Evolutionary conservation across 2,888 invertebrate genomes (phyloP), one percentile per base, ranked within the genome.

Genomic region (Eupithecia vulgata): DNA sequence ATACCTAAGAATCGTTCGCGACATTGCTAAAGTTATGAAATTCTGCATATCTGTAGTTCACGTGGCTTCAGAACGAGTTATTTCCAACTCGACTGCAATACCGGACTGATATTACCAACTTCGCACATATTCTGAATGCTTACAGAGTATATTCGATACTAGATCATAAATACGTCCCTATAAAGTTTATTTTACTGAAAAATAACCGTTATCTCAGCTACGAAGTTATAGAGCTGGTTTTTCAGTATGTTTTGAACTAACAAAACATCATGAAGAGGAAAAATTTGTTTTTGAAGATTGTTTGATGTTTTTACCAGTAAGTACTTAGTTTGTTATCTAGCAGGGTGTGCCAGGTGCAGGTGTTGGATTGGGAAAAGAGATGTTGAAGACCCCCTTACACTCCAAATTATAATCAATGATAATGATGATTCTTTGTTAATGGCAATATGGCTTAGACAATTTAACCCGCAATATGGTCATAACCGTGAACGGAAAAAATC

Each of bases 1-100:
- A 17, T 30, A 30, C 30, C 45, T 5, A 17, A 7, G n/a, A 48
- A 48, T n/a, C 2, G 0, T 48, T 48, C 8, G 48, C n/a, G 8
- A 48, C n/a, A 48, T n/a, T 48, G n/a, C 1, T 48, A n/a, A 21
- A n/a, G 71, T 76, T 74, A 74, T 76, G 65, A 71, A 75, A 74
- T 73, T 71, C 72, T 71, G 17, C 34, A 45, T 17, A 42, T 5
- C 45, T 45, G 45, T 40, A 48, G 67, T 68, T 45, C 69, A 65
- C 59, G 40, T 59, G 67, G 67, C 52, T 67, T 68, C 34, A 66
- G 17, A 66, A 30, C 42, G 30, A 69, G 65, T 35, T n/a, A 59
- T 64, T 62, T 67, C 45, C 42, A 69, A 68, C 61, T 73, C 71
- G 64, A 71, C 71, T 77, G 72, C 70, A 74, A 72, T 72, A 70